Evolutionary conservation across 1,140 invertebrate species (phyloP).

Genomic region (Protaetia brevitarsis): DNA sequence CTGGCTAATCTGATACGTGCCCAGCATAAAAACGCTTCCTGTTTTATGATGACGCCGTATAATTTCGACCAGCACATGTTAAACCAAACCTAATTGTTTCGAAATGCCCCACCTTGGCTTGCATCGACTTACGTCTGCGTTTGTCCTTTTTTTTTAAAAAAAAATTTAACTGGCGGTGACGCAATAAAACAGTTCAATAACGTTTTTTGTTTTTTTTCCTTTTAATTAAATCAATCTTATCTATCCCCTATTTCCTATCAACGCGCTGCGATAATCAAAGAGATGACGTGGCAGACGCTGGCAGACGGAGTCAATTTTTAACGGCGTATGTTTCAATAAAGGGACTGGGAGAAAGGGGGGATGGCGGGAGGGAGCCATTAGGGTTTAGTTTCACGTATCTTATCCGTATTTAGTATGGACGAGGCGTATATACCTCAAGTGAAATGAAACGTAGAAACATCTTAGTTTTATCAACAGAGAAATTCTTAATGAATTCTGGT

Average conservation of each 20-base stretch:
- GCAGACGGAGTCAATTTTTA: neutral
- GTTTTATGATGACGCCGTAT: slow-evolving; percentile 27
- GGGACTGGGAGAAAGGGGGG: neutral
- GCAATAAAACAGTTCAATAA: no score
- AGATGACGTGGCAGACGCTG: neutral
- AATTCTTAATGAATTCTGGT: slow-evolving; percentile 49
- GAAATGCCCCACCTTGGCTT: no score
- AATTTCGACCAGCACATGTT: no score
- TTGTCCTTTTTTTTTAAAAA: no score
- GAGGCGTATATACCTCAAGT: slow-evolving; percentile 44
- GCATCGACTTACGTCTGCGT: no score
- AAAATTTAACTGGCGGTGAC: no score
- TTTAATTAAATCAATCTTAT: no score
- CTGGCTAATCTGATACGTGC: slow-evolving; percentile 24
- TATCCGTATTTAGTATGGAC: slow-evolving; percentile 43
- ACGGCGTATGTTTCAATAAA: slow-evolving; percentile 19
- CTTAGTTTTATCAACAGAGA: slow-evolving; percentile 47
- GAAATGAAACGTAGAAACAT: slow-evolving; percentile 49
- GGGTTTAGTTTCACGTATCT: slow-evolving; percentile 19
- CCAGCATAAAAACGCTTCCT: neutral
- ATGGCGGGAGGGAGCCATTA: neutral
- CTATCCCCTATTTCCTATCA: neutral
- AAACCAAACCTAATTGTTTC: no score
- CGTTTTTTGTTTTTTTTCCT: no score
- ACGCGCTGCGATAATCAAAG: neutral